Percentiles rank a stretch among this genome's conserved stretches.
phyloP scores from a whole-genome alignment of 1,140 invertebrate species.

The Scaptomyza pallida region DNA sequence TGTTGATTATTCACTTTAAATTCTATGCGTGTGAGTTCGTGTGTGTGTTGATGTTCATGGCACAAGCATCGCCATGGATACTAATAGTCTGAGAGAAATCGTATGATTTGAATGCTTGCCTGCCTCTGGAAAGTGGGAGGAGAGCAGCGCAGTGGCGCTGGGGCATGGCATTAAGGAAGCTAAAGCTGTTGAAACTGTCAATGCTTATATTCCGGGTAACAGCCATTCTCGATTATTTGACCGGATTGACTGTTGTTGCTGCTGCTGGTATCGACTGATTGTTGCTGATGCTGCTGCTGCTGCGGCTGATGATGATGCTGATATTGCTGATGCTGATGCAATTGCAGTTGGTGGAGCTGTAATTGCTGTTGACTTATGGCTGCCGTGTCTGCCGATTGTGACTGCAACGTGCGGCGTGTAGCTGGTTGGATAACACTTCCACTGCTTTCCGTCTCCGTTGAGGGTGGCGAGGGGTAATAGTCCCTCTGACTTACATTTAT shows the following conservation, averaged over 20 bases:
- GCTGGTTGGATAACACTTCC: slow-evolving; percentile 83
- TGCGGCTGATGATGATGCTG: slow-evolving; percentile 56
- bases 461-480: slow-evolving; percentile 84
- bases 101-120: slow-evolving; percentile 16
- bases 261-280: slow-evolving; percentile 82
- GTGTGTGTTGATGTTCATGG: background rate
- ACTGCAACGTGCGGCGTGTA: slow-evolving; percentile 73
- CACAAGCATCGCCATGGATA: background rate
- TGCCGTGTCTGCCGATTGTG: slow-evolving; percentile 60
- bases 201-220: slow-evolving; percentile 85
- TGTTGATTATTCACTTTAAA: background rate
- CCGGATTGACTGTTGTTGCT: slow-evolving; percentile 84
- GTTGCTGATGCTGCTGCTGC: slow-evolving; percentile 70
- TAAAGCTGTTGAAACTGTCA: slow-evolving; percentile 83
- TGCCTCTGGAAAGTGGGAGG: slow-evolving; percentile 28
- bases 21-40: background rate
- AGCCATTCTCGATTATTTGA: slow-evolving; percentile 84
- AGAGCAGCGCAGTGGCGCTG: slow-evolving; percentile 15
- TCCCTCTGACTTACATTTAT: slow-evolving; percentile 84
- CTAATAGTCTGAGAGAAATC: slow-evolving; percentile 3
- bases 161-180: slow-evolving; percentile 27
- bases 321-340: slow-evolving; percentile 53
- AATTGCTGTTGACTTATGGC: slow-evolving; percentile 57
- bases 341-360: slow-evolving; percentile 43
- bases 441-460: slow-evolving; percentile 84